These are phyloP conservation scores for Eupeodes luniger DNA, from an alignment of 2,888 invertebrate species.

Conservation along the genomic window DNA sequence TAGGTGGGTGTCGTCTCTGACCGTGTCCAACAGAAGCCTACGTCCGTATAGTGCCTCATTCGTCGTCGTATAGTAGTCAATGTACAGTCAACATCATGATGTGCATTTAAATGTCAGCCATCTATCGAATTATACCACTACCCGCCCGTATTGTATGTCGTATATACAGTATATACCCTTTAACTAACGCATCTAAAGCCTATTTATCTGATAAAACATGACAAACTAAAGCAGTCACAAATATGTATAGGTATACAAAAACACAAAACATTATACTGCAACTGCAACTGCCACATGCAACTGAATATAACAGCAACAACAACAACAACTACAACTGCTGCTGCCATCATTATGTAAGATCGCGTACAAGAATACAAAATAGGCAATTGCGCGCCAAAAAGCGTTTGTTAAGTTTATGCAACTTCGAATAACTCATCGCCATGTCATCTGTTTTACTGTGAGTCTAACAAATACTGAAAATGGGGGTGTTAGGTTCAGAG, in stretches of 20 bases:
- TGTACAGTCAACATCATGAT: constrained; percentile 43
- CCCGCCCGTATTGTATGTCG: neutral
- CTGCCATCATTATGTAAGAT: constrained; percentile 25
- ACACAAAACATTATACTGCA: neutral
- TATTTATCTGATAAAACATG: constrained; percentile 60
- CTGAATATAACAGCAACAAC: neutral
- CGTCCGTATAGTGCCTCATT: too few species aligned
- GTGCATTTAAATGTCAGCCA: constrained; percentile 65
- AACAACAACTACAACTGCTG: neutral
- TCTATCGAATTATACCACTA: constrained; percentile 47
- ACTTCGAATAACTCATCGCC: constrained; percentile 45
- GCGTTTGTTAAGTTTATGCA: constrained; percentile 33
- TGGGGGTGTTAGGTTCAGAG: constrained; percentile 6
- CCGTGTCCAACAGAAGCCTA: constrained; percentile 23
- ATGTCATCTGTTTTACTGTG: constrained; percentile 11
- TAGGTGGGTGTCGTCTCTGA: constrained; percentile 5
- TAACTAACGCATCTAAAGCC: constrained; percentile 23
- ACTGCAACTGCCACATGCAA: constrained; percentile 17
- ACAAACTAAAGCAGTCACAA: constrained; percentile 25
- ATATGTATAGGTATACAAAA: neutral
- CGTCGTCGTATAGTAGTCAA: too few species aligned
- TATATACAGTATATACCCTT: neutral
- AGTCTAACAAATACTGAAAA: neutral
- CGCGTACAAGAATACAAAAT: constrained; percentile 33
- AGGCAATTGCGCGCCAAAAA: constrained; percentile 58